Evolutionary conservation across 2,888 invertebrate genomes (phyloP), one percentile per base, ranked within the genome.

Genomic region (Sinopyrophorus schimmeli): DNA sequence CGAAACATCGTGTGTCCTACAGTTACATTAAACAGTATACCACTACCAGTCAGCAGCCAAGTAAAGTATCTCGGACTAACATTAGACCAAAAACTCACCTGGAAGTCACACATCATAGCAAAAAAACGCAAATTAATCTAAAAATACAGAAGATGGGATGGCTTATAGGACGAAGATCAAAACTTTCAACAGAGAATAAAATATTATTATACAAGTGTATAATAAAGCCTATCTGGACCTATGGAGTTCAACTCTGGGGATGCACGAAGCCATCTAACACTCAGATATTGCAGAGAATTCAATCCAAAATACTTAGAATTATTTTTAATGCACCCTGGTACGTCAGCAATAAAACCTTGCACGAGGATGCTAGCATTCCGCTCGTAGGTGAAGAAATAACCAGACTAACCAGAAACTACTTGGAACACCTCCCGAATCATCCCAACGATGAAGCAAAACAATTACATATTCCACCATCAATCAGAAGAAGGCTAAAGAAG

Each of bases 301-400:
- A 30, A 30, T 16, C 14, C 9, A 30, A 30, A 7, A 30, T 30
- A 30, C 16, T 30, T 3, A 30, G 30, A 30, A 26, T 26, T 10
- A 10, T 26, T 9, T 2, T 17, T 6, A 31, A 31, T n/a, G 16
- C 5, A 7, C 41, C 48, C 2, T 48, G 42, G 48, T 48, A 38
- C 26, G 16, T 49, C 1, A 31, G 6, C 6, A 50, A 46, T 18
- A 17, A 43, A 5, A 50, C 39, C 5, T 34, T 50, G 5, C 46
- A 50, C 32, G 40, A 34, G 27, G 47, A 51, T 14, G n/a, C 47
- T 7, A 10, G 31, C 15, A 40, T 51, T 3, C 26, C 39, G 34
- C 47, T 23, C 10, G 20, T 47, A 26, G 6, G 24, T 9, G 24
- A 24, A 24, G 24, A 24, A 24, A 24, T 24, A 3, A 4, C 3